Base-by-base conservation (phyloP, 1,140 invertebrate species). In the Sarcophaga bullata region DNA sequence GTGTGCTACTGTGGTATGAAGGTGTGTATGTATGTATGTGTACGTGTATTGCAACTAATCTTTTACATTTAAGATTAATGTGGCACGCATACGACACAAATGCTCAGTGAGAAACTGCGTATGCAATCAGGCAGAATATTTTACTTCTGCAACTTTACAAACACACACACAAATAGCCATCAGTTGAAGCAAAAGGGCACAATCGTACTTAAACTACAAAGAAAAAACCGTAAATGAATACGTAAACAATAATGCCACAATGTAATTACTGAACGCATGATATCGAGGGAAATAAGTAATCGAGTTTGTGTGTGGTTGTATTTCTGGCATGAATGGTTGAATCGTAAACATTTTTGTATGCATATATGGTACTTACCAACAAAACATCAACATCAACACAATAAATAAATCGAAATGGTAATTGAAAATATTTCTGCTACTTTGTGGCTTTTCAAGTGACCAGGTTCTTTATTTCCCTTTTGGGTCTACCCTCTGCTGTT, bases 371-470 rank as follows among this genome's bases (percentile, higher is more conserved):
- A 78, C 75, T 78, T 78, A n/a, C 62, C 62, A 68, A 9, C n/a
- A 17, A 68, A 68, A 19, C 17, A 68, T 4, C 62, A 68, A 68
- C 62, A 68, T 25, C 54, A 58, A 58, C n/a, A 58, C 73, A 76
- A 76, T 15, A 49, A 76, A 76, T 76, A 76, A 76, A 47, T 9
- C 46, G 17, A 76, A 17, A 78, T 9, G 19, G 73, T 76, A 76
- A 76, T 76, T 76, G 46, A 48, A 48, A 37, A 76, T 76, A 76
- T 76, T 76, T 78, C 25, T 78, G 75, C 75, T 78, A 78, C 75
- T 78, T 78, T 78, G 75, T 78, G 75, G 75, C 50, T 78, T 78
- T 50, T 78, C 48, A 78, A 78, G 75, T 78, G 75, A 68, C 62
- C 62, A 68, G 62, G 19, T 68, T 68, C 8, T 52, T 52, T 52